These are phyloP conservation scores for Porites lobata DNA, from an alignment of 92 coral and sea anemone species.

Conservation along the genomic window DNA sequence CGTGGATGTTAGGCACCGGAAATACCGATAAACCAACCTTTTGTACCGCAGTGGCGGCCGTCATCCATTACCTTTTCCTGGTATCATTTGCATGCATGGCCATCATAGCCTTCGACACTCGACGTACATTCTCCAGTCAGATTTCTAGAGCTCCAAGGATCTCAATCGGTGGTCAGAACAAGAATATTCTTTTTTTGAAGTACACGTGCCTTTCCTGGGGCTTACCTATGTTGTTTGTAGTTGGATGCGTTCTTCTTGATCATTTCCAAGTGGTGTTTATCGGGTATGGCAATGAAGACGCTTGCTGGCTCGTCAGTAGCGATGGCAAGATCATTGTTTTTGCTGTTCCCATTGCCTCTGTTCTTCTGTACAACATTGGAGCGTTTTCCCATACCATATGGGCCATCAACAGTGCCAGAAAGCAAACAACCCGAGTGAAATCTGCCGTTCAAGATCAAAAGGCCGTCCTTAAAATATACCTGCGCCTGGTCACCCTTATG, in stretches of 20 bases:
- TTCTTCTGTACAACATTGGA: conserved; percentile 75
- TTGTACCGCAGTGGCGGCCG: conserved; percentile 75
- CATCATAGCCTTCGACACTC: conserved; percentile 91
- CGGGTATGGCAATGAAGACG: conserved; percentile 74
- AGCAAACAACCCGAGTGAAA: conserved; percentile 74
- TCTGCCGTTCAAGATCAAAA: conserved; percentile 73
- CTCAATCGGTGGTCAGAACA: conserved; percentile 53
- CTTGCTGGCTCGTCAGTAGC: conserved; percentile 82
- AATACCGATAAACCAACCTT: conserved; percentile 78
- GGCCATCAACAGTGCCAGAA: conserved; percentile 83
- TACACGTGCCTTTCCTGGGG: conserved; percentile 86
- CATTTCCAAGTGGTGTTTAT: conserved; percentile 71
- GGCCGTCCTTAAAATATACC: conserved; percentile 77
- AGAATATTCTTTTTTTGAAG: conserved; percentile 61
- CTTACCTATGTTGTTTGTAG: conserved; percentile 75
- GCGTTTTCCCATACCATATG: conserved; percentile 90
- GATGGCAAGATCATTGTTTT: conserved; percentile 65
- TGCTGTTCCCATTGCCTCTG: conserved; percentile 76
- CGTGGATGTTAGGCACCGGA: conserved; percentile 87
- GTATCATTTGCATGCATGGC: conserved; percentile 90
- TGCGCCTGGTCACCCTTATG: conserved; percentile 85
- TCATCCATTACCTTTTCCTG: conserved; percentile 83
- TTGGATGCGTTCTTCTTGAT: conserved; percentile 72
- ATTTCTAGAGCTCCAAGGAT: conserved; percentile 72
- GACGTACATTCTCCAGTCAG: conserved; percentile 81